Evolutionary conservation across 2,113 vertebrate genomes (phyloP).

Genomic region (Semicossyphus pulcher): DNA sequence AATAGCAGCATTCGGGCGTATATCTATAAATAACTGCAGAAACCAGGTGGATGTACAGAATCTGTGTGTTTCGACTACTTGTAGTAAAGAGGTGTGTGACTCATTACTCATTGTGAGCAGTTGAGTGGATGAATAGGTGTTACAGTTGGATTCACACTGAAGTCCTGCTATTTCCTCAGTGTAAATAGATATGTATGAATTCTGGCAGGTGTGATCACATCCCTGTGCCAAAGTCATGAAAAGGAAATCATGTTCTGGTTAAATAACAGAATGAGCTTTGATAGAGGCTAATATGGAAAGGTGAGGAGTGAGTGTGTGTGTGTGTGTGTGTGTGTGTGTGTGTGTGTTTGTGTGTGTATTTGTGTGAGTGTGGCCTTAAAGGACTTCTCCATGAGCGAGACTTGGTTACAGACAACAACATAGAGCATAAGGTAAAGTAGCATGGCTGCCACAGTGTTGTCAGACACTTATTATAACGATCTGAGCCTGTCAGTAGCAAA

Average conservation of each 20-base stretch:
- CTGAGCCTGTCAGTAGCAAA: too few species aligned
- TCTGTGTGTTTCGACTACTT: neutral
- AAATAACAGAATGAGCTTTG: neutral
- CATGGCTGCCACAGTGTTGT: too few species aligned
- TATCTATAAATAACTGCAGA: slow-evolving; percentile 28
- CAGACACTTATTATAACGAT: too few species aligned
- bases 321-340: neutral
- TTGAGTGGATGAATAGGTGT: neutral
- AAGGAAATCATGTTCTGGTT: slow-evolving; percentile 10
- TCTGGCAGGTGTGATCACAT: slow-evolving; percentile 11
- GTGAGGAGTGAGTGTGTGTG: too few species aligned
- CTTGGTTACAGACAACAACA: too few species aligned
- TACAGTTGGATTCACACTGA: slow-evolving; percentile 9
- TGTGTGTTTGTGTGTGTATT: slow-evolving; percentile 9
- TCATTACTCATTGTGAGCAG: neutral
- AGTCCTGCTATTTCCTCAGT: neutral
- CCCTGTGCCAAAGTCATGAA: neutral
- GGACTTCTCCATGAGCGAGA: too few species aligned
- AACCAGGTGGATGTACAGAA: slow-evolving; percentile 13
- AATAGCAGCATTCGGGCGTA: neutral
- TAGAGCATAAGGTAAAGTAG: too few species aligned
- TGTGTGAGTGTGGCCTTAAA: too few species aligned
- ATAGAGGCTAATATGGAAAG: too few species aligned
- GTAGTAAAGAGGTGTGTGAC: neutral
- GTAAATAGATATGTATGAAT: slow-evolving; percentile 1